These are phyloP conservation scores for fruit fly (Drosophila melanogaster) DNA, from an alignment of 1,140 invertebrate genomes.

Conservation along the genomic window Release_6_plus_ISO1_MT NC_004354.4:13010501-13011000, in stretches of 20 bases:
- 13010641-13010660: conserved; percentile 35
- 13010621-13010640: conserved; percentile 14
- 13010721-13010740: conserved; percentile 50
- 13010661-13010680: conserved; percentile 73
- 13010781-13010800: background rate
- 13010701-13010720: conserved; percentile 71
- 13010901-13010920: background rate
- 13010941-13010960: conserved; percentile 67
- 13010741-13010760: conserved; percentile 71
- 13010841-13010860: conserved; percentile 25
- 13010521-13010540: conserved; percentile 6
- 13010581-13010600: conserved; percentile 81
- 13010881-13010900: conserved; percentile 19
- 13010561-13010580: conserved; percentile 69
- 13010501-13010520: conserved; percentile 37
- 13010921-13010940: background rate
- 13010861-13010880: conserved; percentile 51
- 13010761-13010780: background rate
- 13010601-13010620: conserved; percentile 17
- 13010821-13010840: conserved; percentile 42
- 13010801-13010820: conserved; percentile 6
- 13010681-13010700: conserved; percentile 55
- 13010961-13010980: conserved; percentile 58
- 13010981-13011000: background rate
- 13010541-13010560: no score